These are phyloP conservation scores for Psilanteris sp. DNA, from an alignment of 1,140 invertebrate species.

Conservation along the genomic window DNA sequence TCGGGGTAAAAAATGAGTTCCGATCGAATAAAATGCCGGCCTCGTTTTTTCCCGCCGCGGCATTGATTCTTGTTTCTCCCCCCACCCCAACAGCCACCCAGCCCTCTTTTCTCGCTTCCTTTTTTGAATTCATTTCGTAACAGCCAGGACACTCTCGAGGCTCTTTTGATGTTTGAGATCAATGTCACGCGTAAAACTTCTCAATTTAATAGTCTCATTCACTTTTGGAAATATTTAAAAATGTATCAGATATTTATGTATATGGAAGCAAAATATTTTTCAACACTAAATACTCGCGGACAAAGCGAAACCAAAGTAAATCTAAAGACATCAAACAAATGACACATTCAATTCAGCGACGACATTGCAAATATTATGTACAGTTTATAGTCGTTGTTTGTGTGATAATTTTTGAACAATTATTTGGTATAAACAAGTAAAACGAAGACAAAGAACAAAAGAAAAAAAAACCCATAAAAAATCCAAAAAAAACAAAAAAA, in stretches of 20 bases:
- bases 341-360: conserved; percentile 21
- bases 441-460: not conserved
- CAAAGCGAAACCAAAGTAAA: conserved; percentile 5
- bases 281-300: conserved; percentile 26
- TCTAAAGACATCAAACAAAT: conserved; percentile 1
- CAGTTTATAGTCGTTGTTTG: conserved; percentile 47
- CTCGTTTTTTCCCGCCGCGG: conserved; percentile 1
- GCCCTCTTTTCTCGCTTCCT: too few relatives aligned
- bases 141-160: conserved; percentile 41
- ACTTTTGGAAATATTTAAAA: conserved; percentile 50
- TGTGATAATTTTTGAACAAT: conserved; percentile 38
- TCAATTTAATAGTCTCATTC: conserved; percentile 51
- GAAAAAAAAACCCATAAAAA: too few relatives aligned
- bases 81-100: too few relatives aligned
- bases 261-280: conserved; percentile 57
- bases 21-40: not conserved
- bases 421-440: conserved; percentile 35
- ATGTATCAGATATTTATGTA: conserved; percentile 57
- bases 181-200: conserved; percentile 59
- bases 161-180: conserved; percentile 61
- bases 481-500: conserved; percentile 4
- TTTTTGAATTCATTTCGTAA: conserved; percentile 19
- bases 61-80: not conserved
- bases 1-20: not conserved
- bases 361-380: conserved; percentile 41